Evolutionary conservation across 2,888 invertebrate species (phyloP).

Genomic region (Anagyrus pseudococci): DNA sequence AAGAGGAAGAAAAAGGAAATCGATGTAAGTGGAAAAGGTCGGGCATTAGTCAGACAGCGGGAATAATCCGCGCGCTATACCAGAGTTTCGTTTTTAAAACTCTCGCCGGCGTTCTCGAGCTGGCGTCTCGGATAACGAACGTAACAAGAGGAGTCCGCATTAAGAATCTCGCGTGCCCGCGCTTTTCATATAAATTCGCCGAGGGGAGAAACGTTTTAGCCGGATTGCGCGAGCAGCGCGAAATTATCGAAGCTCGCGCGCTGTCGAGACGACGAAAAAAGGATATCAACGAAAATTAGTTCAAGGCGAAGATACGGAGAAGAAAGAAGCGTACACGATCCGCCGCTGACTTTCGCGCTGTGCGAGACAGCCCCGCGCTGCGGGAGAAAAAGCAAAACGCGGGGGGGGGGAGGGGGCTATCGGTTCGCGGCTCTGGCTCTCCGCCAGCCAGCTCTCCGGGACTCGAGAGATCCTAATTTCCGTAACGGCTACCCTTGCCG

Average conservation of each 20-base stretch:
- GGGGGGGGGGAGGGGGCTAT: background rate
- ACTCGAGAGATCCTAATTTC: constrained; percentile 29
- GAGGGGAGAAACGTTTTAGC: background rate
- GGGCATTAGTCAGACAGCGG: too few relatives aligned
- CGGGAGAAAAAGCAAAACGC: background rate
- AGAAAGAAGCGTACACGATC: background rate
- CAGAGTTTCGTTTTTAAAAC: too few relatives aligned
- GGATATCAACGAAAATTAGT: background rate
- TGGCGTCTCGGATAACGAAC: too few relatives aligned
- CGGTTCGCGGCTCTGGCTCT: constrained; percentile 1
- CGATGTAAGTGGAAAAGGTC: too few relatives aligned
- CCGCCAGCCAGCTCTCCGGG: constrained; percentile 20
- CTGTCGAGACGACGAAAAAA: background rate
- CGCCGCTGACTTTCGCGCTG: background rate
- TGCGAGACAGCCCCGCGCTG: too few relatives aligned
- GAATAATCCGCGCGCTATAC: too few relatives aligned
- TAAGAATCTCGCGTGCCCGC: too few relatives aligned
- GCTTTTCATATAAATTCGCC: background rate
- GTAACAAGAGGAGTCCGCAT: too few relatives aligned
- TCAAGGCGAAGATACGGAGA: too few relatives aligned
- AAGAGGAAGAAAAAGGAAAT: too few relatives aligned
- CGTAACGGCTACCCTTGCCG: constrained; percentile 18
- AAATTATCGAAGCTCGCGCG: too few relatives aligned
- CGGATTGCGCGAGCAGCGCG: background rate
- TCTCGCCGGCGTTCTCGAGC: too few relatives aligned